Evolutionary conservation across 2,113 vertebrate genomes (phyloP).

Genomic region (Pseudonaja textilis): DNA sequence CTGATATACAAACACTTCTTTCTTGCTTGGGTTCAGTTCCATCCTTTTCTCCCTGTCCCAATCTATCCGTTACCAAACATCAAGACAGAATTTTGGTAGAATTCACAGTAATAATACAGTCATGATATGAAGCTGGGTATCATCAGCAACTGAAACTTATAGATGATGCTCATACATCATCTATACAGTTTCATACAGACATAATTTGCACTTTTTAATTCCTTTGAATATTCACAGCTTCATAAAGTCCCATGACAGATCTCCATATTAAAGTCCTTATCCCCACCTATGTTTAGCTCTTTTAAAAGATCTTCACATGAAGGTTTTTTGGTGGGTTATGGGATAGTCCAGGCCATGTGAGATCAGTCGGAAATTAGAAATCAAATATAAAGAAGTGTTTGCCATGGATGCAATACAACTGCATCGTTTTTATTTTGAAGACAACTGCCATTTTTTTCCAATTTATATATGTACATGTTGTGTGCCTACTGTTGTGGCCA

Average conservation of each 20-base stretch:
- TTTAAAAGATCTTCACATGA: background rate
- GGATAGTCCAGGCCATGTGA: background rate
- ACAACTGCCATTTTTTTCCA: no score
- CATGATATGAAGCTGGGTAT: background rate
- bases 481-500: no score
- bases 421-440: no score
- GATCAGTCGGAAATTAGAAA: background rate
- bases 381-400: background rate
- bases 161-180: background rate
- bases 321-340: background rate
- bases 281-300: background rate
- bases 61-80: background rate
- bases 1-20: background rate
- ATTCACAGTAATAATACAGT: background rate
- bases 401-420: background rate
- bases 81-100: background rate
- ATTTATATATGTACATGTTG: no score
- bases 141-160: background rate
- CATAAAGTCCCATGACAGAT: background rate
- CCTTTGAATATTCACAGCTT: background rate
- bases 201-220: background rate
- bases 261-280: background rate
- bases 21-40: background rate
- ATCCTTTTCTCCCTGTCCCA: background rate
- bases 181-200: background rate